These are phyloP conservation scores for Argyra leucocephala DNA, from an alignment of 2,888 invertebrate species.

Conservation along the genomic window DNA sequence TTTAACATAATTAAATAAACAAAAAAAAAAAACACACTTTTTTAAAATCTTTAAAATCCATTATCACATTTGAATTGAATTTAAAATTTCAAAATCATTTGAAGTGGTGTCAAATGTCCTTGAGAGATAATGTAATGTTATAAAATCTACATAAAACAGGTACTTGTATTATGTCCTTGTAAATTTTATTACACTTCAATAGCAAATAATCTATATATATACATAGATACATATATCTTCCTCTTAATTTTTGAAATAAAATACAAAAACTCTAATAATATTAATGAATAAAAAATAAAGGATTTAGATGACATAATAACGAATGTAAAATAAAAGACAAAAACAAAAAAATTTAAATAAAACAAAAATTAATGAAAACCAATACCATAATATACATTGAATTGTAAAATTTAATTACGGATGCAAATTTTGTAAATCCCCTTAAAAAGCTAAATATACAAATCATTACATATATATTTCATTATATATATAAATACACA, in stretches of 20 bases:
- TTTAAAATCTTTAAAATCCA: neutral
- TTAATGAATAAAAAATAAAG: too few species aligned
- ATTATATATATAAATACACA: too few species aligned
- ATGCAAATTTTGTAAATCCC: neutral
- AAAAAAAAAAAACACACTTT: too few species aligned
- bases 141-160: neutral
- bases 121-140: neutral
- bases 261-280: too few species aligned
- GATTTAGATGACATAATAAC: too few species aligned
- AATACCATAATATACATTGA: neutral
- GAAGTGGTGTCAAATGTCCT: slow-evolving; percentile 1
- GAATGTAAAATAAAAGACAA: too few species aligned
- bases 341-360: too few species aligned
- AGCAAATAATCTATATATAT: too few species aligned
- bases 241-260: neutral
- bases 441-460: too few species aligned
- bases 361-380: neutral
- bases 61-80: neutral
- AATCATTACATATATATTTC: too few species aligned
- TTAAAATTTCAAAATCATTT: neutral
- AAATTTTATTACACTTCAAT: neutral
- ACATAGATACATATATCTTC: neutral
- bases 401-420: neutral
- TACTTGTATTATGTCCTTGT: neutral
- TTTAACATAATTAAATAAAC: too few species aligned